Conservation (phyloP, 2,797 vertebrate genomes). For the Channallabes apus region DNA sequence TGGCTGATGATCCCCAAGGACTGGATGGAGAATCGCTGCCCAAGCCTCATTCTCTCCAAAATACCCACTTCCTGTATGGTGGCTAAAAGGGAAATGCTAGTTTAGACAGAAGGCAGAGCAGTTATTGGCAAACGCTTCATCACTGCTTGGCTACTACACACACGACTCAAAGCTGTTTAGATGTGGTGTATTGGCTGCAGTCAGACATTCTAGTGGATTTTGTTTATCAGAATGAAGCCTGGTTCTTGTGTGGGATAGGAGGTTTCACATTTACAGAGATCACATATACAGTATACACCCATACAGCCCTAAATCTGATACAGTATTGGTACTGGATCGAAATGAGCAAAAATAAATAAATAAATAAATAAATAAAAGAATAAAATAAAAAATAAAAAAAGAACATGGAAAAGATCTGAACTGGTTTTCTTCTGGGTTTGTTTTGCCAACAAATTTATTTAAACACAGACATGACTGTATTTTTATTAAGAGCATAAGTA, state of each 20-base stretch:
- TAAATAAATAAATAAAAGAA: neutral
- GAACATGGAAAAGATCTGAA: neutral
- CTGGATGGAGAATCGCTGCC: neutral
- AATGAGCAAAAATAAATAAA: neutral
- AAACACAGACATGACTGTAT: neutral
- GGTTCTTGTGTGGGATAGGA: neutral
- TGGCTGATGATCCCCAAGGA: neutral
- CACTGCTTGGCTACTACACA: neutral
- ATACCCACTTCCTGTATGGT: slow-evolving; percentile 51
- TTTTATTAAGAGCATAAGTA: neutral
- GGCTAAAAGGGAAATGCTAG: slow-evolving; percentile 28
- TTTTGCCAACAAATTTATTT: too few relatives aligned
- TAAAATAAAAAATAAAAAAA: too few relatives aligned
- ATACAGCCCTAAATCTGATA: neutral
- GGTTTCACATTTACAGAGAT: neutral
- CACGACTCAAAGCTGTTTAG: neutral
- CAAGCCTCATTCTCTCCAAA: slow-evolving; percentile 29
- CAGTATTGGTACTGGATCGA: neutral
- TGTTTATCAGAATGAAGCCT: neutral
- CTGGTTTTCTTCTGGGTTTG: neutral
- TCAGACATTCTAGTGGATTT: neutral
- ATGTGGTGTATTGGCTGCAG: neutral
- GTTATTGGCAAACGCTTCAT: neutral
- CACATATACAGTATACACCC: too few relatives aligned
- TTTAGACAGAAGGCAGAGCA: slow-evolving; percentile 41